Base-by-base conservation (phyloP, 2,113 vertebrate genomes). In the Platysteira castanea region DNA sequence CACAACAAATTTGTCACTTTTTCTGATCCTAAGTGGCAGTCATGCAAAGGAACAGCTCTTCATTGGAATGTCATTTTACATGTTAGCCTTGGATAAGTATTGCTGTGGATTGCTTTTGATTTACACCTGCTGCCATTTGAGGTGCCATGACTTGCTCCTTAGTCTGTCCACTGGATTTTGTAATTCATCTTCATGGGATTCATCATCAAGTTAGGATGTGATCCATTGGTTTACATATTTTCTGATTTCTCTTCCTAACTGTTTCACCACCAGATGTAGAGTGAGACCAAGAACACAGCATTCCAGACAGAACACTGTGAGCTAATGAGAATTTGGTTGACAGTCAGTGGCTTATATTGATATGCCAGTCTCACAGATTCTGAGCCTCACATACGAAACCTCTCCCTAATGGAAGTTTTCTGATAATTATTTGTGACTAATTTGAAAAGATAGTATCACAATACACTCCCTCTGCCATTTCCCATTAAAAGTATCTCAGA, bases 401-500 rank as follows among this genome's bases (percentile, higher is more conserved):
- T 80, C 46, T 96, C 35, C 20, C 44, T 75, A 70, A 84, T 47
- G 31, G 47, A 89, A 90, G 46, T 39, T 88, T 74, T 73, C 42
- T 88, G 54, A 67, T 78, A 56, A 90, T 95, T 90, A 86, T 44
- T 56, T 26, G 23, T 78, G 59, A 95, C 85, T 97, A 94, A 94
- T 88, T 96, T 94, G 68, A 84, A 88, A 76, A 70, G 75, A 91
- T 67, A 37, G 9, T 94, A 96, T 93, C 90, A 70, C 39, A 88
- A 35, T 80, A 59, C 47, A n/a, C 47, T 86, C 37, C 68, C 68
- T 96, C 33, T 90, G n/a, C 33, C 35, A 67, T 84, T 77, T 80
- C 64, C 68, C 79, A 86, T 94, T 88, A 88, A 84, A 89, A 74
- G 59, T 44, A 39, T 57, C 73, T 91, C 52, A 95, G 79, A 90